These are phyloP conservation scores for Meloe dianella DNA, from an alignment of 2,888 invertebrate genomes.

Conservation along the genomic window DNA sequence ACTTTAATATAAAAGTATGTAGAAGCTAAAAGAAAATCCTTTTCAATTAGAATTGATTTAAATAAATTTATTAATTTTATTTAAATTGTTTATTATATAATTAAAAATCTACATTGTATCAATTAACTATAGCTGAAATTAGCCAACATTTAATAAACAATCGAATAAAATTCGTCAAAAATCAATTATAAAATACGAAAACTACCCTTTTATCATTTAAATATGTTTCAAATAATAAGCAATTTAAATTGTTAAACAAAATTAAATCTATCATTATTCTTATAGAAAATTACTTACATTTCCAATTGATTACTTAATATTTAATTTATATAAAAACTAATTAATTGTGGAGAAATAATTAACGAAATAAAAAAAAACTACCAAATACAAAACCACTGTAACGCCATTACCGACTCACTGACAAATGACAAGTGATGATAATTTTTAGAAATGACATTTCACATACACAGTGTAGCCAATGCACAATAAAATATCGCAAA, in stretches of 20 bases:
- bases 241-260: background rate
- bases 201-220: background rate
- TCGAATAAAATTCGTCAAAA: too few relatives aligned
- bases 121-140: background rate
- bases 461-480: background rate
- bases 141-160: background rate
- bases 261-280: background rate
- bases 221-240: background rate
- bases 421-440: slow-evolving; percentile 1
- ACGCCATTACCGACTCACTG: background rate
- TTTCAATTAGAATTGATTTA: background rate
- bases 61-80: background rate
- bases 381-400: background rate
- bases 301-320: background rate
- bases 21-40: background rate
- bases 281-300: background rate
- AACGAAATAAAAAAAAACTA: background rate
- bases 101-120: background rate
- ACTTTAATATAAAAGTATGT: background rate
- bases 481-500: background rate
- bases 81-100: background rate
- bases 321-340: background rate
- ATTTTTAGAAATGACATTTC: background rate
- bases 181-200: too few relatives aligned
- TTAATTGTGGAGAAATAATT: background rate